Evolutionary conservation across 2,797 vertebrate species (phyloP), one percentile per base, ranked within the genome.

Genomic region (Tapirus indicus): DNA sequence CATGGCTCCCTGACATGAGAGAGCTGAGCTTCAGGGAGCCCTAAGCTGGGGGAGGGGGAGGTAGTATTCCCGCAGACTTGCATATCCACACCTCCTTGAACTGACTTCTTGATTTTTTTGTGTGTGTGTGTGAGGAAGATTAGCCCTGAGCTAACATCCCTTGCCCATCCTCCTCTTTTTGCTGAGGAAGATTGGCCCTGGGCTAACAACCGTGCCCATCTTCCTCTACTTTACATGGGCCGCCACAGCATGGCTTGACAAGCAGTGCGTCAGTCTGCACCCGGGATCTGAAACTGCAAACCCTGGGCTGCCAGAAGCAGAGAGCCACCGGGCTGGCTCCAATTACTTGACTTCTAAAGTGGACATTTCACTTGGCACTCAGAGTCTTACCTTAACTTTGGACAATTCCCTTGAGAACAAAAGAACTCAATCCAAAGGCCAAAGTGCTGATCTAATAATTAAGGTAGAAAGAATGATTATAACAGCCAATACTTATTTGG

Each of bases 381-480:
- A 74, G 29, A 69, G 38, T 54, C n/a, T 56, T 88, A 68, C n/a
- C 25, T 92, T 90, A 56, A 16, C 69, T 97, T 95, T 71, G 32
- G 91, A 88, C 72, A 88, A 52, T 93, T 72, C 14, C 27, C 54
- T 49, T 69, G 38, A 92, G 25, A 64, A 9, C 20, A 88, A 88
- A 92, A 38, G 38, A 93, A 91, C 44, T 82, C 25, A 62, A 20
- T 75, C n/a, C 47, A 68, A 93, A 97, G 25, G 29, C 35, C 17
- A 89, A 16, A 56, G 6, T 60, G 62, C 12, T 84, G 9, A 60
- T 64, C 23, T 60, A 87, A 79, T 49, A 87, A 86, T n/a, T 18
- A 91, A 82, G 13, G 8, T 64, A 82, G 78, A 64, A 94, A 68
- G 35, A 96, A 16, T n/a, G 47, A 79, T 47, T 6, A 12, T 62